phyloP scores from a whole-genome alignment of 2,797 vertebrate species.

The Gymnopithys bicolor region DNA sequence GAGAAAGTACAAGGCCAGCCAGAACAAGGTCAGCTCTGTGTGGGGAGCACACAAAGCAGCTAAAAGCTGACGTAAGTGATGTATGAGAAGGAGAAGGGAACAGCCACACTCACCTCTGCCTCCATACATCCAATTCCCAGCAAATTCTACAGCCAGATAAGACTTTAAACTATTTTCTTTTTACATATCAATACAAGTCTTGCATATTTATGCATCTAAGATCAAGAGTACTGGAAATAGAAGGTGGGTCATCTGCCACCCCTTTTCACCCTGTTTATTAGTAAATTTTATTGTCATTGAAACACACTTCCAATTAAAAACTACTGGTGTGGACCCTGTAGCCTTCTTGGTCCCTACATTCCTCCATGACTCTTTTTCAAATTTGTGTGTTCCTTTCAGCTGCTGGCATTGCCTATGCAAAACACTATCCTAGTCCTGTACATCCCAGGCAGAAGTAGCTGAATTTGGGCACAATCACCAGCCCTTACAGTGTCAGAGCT shows the following conservation, averaged over 20 bases:
- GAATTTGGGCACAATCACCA: neutral
- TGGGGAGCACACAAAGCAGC: neutral
- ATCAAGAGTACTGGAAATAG: neutral
- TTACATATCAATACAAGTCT: neutral
- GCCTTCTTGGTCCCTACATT: neutral
- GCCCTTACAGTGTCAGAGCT: neutral
- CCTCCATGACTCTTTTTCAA: neutral
- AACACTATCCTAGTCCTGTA: neutral
- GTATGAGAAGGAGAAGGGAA: neutral
- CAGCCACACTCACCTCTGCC: neutral
- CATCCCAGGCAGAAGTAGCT: neutral
- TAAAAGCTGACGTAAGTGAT: neutral
- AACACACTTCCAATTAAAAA: neutral
- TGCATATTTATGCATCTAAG: neutral
- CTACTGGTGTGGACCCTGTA: neutral
- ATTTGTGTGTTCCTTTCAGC: neutral
- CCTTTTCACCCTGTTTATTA: neutral
- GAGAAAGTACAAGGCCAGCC: slow-evolving; percentile 45
- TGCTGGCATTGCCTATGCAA: neutral
- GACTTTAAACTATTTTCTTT: neutral
- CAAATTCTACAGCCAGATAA: neutral
- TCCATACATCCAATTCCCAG: neutral
- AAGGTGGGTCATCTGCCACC: neutral
- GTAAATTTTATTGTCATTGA: neutral
- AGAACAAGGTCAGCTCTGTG: slow-evolving; percentile 61